Evolutionary conservation across 1,140 invertebrate genomes (phyloP).

Genomic region (Heliconius hermathena): DNA sequence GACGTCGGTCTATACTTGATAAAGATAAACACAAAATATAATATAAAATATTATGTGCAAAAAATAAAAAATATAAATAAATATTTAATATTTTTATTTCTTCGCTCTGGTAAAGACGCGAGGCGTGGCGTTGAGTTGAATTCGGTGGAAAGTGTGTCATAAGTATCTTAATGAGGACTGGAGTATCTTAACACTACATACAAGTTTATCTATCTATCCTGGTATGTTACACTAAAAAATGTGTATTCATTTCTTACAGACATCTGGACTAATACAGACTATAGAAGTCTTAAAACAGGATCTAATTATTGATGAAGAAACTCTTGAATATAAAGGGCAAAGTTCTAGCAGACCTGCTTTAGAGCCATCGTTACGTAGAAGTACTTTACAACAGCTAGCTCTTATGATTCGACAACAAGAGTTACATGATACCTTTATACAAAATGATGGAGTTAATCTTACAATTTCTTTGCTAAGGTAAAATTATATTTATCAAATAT

Average conservation of each 20-base stretch:
- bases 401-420: slow-evolving; percentile 63
- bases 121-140: no score
- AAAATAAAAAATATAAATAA: no score
- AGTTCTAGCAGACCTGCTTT: slow-evolving; percentile 41
- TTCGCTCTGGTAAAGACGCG: no score
- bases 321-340: slow-evolving; percentile 52
- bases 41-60: no score
- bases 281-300: slow-evolving; percentile 75
- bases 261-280: slow-evolving; percentile 61
- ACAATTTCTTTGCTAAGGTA: slow-evolving; percentile 64
- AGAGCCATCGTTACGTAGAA: slow-evolving; percentile 63
- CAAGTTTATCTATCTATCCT: no score
- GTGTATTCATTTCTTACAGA: slow-evolving; percentile 42
- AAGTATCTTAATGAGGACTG: no score
- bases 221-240: no score
- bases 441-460: slow-evolving; percentile 59
- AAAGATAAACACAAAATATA: no score
- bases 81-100: no score
- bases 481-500: neutral
- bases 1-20: no score
- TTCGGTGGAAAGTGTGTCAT: no score
- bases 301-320: slow-evolving; percentile 61
- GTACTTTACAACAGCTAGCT: slow-evolving; percentile 66
- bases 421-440: slow-evolving; percentile 57
- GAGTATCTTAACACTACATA: no score